Percentiles rank a stretch among this genome's conserved stretches.
phyloP scores from a whole-genome alignment of 2,888 invertebrate species.

The Choristoneura rosaceana region DNA sequence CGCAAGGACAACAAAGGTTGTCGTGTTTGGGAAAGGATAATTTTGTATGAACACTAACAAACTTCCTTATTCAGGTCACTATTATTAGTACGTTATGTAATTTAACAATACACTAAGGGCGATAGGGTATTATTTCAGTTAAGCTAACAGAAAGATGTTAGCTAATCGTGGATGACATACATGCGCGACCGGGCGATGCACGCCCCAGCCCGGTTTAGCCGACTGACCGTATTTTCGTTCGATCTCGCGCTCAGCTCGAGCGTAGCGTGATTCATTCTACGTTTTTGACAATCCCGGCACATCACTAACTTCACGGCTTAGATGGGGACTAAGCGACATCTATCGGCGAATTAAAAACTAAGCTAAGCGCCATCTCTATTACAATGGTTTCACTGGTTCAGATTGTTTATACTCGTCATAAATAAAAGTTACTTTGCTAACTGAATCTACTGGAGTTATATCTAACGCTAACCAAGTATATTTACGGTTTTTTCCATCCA shows the following conservation, averaged over 20 bases:
- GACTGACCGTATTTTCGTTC: constrained; percentile 48
- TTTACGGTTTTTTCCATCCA: not conserved
- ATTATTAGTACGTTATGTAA: constrained; percentile 49
- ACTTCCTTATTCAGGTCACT: constrained; percentile 51
- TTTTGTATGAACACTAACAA: constrained; percentile 35
- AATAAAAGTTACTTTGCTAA: not conserved
- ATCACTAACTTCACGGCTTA: constrained; percentile 51
- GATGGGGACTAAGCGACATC: constrained; percentile 50
- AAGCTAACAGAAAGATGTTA: constrained; percentile 54
- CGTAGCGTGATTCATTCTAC: constrained; percentile 57
- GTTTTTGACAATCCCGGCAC: constrained; percentile 52
- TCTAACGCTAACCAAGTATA: not conserved
- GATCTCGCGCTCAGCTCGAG: constrained; percentile 43
- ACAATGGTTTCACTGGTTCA: not conserved
- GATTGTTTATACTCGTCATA: no score
- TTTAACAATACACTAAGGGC: constrained; percentile 43
- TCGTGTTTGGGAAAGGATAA: constrained; percentile 41
- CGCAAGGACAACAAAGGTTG: constrained; percentile 57
- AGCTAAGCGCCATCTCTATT: constrained; percentile 33
- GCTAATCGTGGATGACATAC: constrained; percentile 54
- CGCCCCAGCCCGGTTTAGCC: constrained; percentile 46
- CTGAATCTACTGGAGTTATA: not conserved
- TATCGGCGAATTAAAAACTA: constrained; percentile 37
- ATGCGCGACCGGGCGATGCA: constrained; percentile 52
- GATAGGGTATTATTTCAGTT: constrained; percentile 54